Evolutionary conservation across 30 jellyfish, hydroid and myxozoan genomes (phyloP).

Genomic region (Cassiopea andromeda): DNA sequence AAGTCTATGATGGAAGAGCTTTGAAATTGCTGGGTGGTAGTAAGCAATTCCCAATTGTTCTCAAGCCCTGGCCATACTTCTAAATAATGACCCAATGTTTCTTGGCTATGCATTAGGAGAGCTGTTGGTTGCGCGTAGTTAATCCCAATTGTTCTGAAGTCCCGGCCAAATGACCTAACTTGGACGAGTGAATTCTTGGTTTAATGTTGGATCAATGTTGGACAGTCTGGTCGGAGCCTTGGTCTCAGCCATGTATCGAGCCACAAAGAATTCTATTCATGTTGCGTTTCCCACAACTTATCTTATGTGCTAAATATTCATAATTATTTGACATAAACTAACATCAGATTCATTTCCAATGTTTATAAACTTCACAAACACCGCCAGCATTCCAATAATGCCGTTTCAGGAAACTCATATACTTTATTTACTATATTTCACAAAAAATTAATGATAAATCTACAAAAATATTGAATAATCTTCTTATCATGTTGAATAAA

Average conservation of each 20-base stretch:
- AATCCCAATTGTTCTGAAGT: too few species aligned
- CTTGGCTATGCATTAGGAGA: too few species aligned
- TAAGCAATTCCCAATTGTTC: too few species aligned
- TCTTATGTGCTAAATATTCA: constrained; percentile 23
- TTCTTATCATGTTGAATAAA: not conserved
- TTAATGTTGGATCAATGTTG: too few species aligned
- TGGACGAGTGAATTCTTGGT: too few species aligned
- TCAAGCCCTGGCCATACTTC: too few species aligned
- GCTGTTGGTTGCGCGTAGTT: too few species aligned
- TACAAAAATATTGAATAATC: constrained; percentile 3
- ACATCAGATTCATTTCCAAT: not conserved
- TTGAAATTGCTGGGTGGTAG: too few species aligned
- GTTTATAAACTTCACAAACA: not conserved
- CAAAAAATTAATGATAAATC: not conserved
- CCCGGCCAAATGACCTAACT: too few species aligned
- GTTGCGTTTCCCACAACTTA: constrained; percentile 2
- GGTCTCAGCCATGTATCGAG: not conserved
- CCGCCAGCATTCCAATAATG: constrained; percentile 14
- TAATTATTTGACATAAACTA: not conserved
- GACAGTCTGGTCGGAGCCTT: not conserved
- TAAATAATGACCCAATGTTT: too few species aligned
- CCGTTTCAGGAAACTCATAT: constrained; percentile 1
- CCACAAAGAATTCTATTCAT: not conserved
- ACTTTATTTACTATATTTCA: not conserved
- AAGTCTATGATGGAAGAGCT: too few species aligned